A percentile compares a stretch with the other conserved stretches of the same genome.
These are phyloP conservation scores for Spilogale gracilis DNA, from an alignment of 2,113 vertebrate species.

Conservation along the genomic window DNA sequence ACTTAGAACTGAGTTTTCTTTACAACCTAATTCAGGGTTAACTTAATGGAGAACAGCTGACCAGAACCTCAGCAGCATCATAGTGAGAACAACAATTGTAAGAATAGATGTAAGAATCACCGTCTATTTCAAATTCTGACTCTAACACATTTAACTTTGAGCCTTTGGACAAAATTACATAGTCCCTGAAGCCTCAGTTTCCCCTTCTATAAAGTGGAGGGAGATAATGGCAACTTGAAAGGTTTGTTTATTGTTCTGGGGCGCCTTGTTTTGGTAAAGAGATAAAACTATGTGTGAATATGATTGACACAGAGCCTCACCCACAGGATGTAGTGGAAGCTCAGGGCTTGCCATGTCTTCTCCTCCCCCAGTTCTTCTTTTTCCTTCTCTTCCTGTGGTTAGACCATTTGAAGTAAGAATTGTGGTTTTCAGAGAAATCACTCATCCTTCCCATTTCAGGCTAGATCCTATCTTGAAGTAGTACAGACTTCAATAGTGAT, in stretches of 20 bases:
- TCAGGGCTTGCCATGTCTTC: neutral
- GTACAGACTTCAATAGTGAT: neutral
- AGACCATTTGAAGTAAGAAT: neutral
- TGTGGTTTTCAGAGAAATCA: neutral
- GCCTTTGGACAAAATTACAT: neutral
- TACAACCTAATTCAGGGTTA: neutral
- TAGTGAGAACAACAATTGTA: rapidly evolving
- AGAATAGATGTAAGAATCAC: rapidly evolving
- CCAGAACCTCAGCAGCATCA: too few species aligned
- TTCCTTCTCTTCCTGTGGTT: neutral
- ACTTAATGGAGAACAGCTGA: neutral
- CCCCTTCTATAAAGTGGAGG: neutral
- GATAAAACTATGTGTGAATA: neutral
- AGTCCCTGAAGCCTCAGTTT: neutral
- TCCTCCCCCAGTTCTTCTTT: neutral
- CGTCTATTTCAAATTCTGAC: neutral
- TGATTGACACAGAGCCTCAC: too few species aligned
- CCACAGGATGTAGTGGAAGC: neutral
- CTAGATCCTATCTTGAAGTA: neutral
- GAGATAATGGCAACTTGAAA: rapidly evolving
- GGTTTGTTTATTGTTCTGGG: neutral
- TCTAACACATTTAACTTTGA: neutral
- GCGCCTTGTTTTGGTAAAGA: neutral
- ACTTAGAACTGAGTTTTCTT: neutral
- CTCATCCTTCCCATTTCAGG: neutral